Evolutionary conservation across 2,113 vertebrate species (phyloP), one percentile per base, ranked within the genome.

Genomic region (Phoxinus phoxinus): DNA sequence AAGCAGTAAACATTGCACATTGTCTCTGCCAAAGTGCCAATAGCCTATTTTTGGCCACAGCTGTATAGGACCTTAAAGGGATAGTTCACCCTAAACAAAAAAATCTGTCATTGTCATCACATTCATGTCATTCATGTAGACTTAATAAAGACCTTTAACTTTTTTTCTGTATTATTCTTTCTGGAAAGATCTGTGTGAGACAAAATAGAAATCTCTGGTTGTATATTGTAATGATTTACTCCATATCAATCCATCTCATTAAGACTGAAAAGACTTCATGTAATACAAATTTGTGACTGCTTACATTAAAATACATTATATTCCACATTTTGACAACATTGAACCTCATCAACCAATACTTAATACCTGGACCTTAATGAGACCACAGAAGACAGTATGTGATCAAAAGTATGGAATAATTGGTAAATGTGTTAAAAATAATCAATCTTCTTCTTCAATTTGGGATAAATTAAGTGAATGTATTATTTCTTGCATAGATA

Each of bases 401-500:
- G 2, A 72, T 72, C 37, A 72, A 72, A 23, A n/a, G 10, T 6
- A 73, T 73, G 41, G 41, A 73, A 73, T 73, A 73, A 73, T 46
- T 25, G 5, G 23, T 44, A 73, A 73, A 41, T 41, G 37, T 44
- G 10, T 37, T n/a, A 41, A n/a, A 73, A 73, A 73, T 25, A 46
- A 73, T 3, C 2, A 13, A n/a, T 4, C 15, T 25, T 73, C 23
- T 73, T 44, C 56, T 41, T 61, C 0, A 27, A 51, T 81, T 32
- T 30, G 25, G 3, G 67, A 67, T 32, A 32, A 65, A 80, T 41
- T 48, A 82, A 83, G 56, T 25, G 17, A 46, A 72, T 56, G 53
- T 30, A 63, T 63, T 51, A 76, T 78, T 78, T 11, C 46, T 88
- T 88, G 87, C 87, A 88, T 88, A 88, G 87, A 71, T 80, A 35